Conservation (phyloP, 1,140 invertebrate species). For the Plectus sambesii region DNA sequence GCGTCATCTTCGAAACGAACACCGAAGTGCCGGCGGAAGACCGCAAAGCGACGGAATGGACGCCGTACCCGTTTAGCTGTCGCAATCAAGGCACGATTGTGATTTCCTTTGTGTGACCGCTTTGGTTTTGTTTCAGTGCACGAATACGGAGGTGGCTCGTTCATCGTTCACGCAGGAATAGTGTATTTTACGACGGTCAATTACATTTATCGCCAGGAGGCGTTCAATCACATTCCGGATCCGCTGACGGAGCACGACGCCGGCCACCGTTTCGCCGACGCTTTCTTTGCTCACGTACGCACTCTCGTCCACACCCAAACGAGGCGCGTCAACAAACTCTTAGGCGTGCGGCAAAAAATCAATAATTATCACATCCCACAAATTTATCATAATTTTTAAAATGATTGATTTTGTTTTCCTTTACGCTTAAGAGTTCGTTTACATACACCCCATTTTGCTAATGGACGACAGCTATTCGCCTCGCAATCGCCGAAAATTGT, state of each 20-base stretch:
- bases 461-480: no score
- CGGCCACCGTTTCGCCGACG: slow-evolving; percentile 42
- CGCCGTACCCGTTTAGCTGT: slow-evolving; percentile 43
- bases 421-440: no score
- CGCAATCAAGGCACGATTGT: slow-evolving; percentile 19
- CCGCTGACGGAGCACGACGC: slow-evolving; percentile 31
- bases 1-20: slow-evolving; percentile 26
- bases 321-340: no score
- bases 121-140: slow-evolving; percentile 41
- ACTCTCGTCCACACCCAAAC: no score
- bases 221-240: slow-evolving; percentile 21
- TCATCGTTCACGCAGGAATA: slow-evolving; percentile 37
- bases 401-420: no score
- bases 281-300: background rate
- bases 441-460: no score
- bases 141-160: slow-evolving; percentile 49
- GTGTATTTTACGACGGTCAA: slow-evolving; percentile 46
- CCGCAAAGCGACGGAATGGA: slow-evolving; percentile 29
- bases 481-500: no score
- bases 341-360: no score
- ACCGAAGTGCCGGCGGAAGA: background rate
- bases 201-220: slow-evolving; percentile 42
- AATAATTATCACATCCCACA: no score
- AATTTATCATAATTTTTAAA: no score
- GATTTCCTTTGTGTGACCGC: slow-evolving; percentile 17